These are phyloP conservation scores for Cephalotes varians DNA, from an alignment of 2,888 invertebrate species.

Conservation along the genomic window DNA sequence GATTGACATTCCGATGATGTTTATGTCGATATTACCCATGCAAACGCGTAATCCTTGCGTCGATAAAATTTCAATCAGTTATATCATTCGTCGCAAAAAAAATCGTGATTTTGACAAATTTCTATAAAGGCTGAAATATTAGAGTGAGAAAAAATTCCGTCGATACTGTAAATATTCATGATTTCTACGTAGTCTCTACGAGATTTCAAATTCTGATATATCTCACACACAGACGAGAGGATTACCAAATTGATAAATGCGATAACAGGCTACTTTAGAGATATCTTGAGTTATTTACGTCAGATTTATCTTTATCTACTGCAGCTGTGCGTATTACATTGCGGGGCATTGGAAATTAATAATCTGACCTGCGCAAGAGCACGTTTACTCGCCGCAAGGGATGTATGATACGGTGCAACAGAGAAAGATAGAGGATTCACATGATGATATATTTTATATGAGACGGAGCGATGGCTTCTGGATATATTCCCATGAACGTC, in stretches of 20 bases:
- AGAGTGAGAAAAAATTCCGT: not conserved
- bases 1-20: constrained; percentile 5
- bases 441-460: constrained; percentile 41
- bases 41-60: constrained; percentile 9
- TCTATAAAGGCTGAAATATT: not conserved
- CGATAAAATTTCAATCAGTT: constrained; percentile 16
- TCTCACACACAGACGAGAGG: constrained; percentile 12
- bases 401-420: constrained; percentile 30
- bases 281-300: constrained; percentile 35
- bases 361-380: constrained; percentile 32
- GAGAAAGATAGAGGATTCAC: constrained; percentile 10
- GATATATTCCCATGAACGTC: constrained; percentile 40
- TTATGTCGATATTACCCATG: constrained; percentile 16
- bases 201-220: constrained; percentile 26
- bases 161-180: not conserved
- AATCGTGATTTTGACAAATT: not conserved
- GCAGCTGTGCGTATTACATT: constrained; percentile 4
- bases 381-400: constrained; percentile 10
- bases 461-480: constrained; percentile 22
- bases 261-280: constrained; percentile 38
- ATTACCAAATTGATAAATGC: constrained; percentile 41
- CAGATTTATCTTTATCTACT: constrained; percentile 46
- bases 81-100: not conserved
- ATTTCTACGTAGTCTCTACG: not conserved
- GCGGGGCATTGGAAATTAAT: constrained; percentile 47